Evolutionary conservation across 2,888 invertebrate genomes (phyloP), one percentile per base, ranked within the genome.

Genomic region (Drosophila melanosoma): DNA sequence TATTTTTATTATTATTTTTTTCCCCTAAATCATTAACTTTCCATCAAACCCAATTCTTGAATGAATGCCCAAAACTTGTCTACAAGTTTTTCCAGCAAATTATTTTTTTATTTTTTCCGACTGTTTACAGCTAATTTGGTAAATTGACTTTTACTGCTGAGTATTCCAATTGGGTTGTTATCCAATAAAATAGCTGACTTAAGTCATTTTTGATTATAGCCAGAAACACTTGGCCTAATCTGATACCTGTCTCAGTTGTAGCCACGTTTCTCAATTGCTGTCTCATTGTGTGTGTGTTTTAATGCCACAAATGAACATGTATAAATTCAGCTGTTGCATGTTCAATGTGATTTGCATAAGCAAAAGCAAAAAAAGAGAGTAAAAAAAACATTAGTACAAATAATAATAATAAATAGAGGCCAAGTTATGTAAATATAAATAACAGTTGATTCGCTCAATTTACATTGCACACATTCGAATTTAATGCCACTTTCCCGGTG

Each of bases 401-500:
- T 51, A 51, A 45, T 51, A 51, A 45, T 26, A 51, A 12, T 51
- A 51, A 20, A 20, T 51, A 20, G 15, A 23, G 29, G 29, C n/a
- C 45, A 26, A 51, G 63, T 65, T 65, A 67, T 67, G 65, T 65
- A 65, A 67, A 49, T 38, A 26, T 26, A n/a, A 49, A 52, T 20
- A 49, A 12, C 36, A 8, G 12, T 35, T 35, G 40, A 56, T 56
- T 49, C 40, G 35, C 38, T 56, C 49, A 57, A 66, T 68, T 68
- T 51, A n/a, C 32, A 67, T 12, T 49, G 40, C 11, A 15, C 48
- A 49, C 35, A 74, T 65, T 69, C 51, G 56, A 65, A 63, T 70
- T 70, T 64, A 35, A 71, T 58, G 70, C 38, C 26, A 62, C 77
- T 78, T 78, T 78, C 78, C 71, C 70, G 49, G 51, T 58, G 70